Conservation (phyloP, 2,113 vertebrate genomes). For the Perca flavescens region DNA sequence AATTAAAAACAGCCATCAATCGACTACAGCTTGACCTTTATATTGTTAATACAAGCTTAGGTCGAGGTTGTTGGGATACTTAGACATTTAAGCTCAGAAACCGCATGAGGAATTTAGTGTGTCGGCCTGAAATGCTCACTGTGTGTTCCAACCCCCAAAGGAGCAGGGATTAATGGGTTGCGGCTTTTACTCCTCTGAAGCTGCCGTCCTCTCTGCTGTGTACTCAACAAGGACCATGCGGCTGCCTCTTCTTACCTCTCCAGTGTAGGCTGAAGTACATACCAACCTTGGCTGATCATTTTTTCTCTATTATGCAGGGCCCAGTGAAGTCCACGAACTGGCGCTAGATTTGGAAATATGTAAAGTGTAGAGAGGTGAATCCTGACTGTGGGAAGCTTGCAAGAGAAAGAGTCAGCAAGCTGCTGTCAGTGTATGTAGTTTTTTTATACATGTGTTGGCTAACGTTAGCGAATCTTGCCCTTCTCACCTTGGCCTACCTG, state of each 20-base stretch:
- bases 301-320: not conserved
- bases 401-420: constrained; percentile 25
- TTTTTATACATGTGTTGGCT: too few relatives aligned
- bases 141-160: constrained; percentile 16
- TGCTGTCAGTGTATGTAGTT: not conserved
- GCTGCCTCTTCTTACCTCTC: constrained; percentile 35
- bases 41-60: constrained; percentile 14
- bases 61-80: constrained; percentile 11
- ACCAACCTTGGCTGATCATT: constrained; percentile 3
- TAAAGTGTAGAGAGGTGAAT: constrained; percentile 34
- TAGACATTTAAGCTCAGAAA: constrained; percentile 28
- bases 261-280: constrained; percentile 38
- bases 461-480: too few relatives aligned
- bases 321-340: constrained; percentile 31
- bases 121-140: constrained; percentile 25
- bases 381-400: constrained; percentile 15
- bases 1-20: constrained; percentile 1
- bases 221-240: constrained; percentile 16
- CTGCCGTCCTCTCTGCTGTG: constrained; percentile 10
- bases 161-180: constrained; percentile 48
- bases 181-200: constrained; percentile 33
- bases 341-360: constrained; percentile 28
- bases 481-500: too few relatives aligned
- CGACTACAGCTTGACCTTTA: constrained; percentile 15
- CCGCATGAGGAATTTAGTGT: constrained; percentile 22